Conservation (phyloP, 1,140 invertebrate species). For the Bombus affinis region DNA sequence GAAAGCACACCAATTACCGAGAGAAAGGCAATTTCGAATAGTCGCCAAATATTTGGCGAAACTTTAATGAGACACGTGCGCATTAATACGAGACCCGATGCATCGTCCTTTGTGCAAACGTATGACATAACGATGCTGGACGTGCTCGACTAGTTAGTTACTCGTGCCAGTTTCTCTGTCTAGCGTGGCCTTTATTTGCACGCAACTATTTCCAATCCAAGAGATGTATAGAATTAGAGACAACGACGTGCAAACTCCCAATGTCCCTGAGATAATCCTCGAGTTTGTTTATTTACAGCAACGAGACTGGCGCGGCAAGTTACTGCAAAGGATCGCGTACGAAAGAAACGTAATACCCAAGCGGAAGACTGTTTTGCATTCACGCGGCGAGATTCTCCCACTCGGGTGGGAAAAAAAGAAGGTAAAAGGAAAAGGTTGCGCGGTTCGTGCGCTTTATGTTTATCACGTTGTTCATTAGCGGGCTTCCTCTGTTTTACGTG, state of each 20-base stretch:
- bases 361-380: constrained; percentile 1
- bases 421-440: not conserved
- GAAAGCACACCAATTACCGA: no score
- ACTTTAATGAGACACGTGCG: constrained; percentile 3
- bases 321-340: not conserved
- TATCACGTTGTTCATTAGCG: constrained; percentile 58
- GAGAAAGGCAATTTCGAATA: not conserved
- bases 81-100: not conserved
- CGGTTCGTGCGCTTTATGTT: constrained; percentile 48
- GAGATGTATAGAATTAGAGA: constrained; percentile 60
- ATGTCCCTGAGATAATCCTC: constrained; percentile 62
- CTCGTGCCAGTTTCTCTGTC: not conserved
- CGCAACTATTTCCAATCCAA: constrained; percentile 51
- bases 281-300: constrained; percentile 60
- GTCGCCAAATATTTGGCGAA: not conserved
- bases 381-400: not conserved
- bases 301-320: constrained; percentile 18
- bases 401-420: not conserved
- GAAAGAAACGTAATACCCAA: constrained; percentile 3
- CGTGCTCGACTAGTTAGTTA: constrained; percentile 6
- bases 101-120: constrained; percentile 16
- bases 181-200: constrained; percentile 52
- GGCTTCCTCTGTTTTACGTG: constrained; percentile 42
- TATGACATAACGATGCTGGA: constrained; percentile 20
- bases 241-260: constrained; percentile 65